Base-by-base conservation (phyloP, 2,113 vertebrate genomes). In the Boulengerochromis microlepis region DNA sequence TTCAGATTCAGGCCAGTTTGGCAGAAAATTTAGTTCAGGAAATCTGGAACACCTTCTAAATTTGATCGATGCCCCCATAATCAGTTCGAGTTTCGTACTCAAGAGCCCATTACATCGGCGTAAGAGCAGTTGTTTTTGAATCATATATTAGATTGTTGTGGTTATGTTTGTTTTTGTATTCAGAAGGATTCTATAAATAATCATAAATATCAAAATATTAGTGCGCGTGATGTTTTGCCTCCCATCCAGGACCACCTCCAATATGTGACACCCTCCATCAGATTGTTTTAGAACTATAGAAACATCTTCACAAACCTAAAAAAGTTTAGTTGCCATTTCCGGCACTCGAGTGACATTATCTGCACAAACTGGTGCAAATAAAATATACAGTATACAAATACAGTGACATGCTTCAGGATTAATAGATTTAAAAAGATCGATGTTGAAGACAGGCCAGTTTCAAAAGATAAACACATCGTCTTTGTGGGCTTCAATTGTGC, bases 1-100 rank as follows among this genome's bases (percentile, higher is more conserved):
- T 59, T 59, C 57, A 59, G 26, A 59, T 59, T 59, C 26, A 59
- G 57, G 26, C 57, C 26, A 59, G 26, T 59, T 18, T 59, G 57
- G 15, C 26, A 59, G 3, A 59, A 18, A 59, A 59, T 18, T 59
- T 59, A 59, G 57, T 59, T 59, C 57, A 59, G 26, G 15, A 59
- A 59, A 31, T 59, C 26, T 59, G 26, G 26, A 59, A 59, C 57
- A 59, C 26, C 26, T 59, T 59, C 57, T 59, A 59, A 59, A 18
- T 31, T 31, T 31, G 26, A 59, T 59, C 8, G 2, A 59, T 59
- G 57, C 26, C 57, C 15, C 26, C 26, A 18, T 59, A 18, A 59
- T 59, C 26, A 59, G 57, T 59, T 59, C 0, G 15, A 59, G 57
- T 59, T 59, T 59, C 0, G 0, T 18, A 59, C 26, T 31, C 3